phyloP scores from a whole-genome alignment of 2,888 invertebrate species.

The Apamea sordens region DNA sequence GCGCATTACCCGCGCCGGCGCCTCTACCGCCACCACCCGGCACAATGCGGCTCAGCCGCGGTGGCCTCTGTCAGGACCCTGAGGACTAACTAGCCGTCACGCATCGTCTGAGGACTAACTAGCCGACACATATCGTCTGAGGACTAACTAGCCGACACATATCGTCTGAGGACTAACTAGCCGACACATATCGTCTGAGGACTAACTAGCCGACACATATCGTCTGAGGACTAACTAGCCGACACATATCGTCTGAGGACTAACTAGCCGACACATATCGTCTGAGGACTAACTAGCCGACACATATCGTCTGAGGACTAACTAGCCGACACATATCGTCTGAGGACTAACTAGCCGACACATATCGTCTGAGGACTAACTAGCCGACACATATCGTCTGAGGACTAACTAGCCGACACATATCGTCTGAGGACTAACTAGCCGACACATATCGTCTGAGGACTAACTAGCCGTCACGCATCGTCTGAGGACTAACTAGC shows the following conservation, averaged over 20 bases:
- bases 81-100: too few species aligned
- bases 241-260: not conserved
- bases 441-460: too few species aligned
- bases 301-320: not conserved
- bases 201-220: too few species aligned
- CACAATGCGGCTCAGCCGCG: constrained; percentile 1
- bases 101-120: not conserved
- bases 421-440: not conserved
- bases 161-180: not conserved
- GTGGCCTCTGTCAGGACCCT: not conserved
- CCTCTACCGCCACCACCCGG: constrained; percentile 20
- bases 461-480: not conserved
- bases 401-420: not conserved
- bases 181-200: not conserved
- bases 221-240: not conserved
- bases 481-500: not conserved
- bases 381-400: too few species aligned
- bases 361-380: not conserved
- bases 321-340: too few species aligned
- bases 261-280: too few species aligned
- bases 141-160: too few species aligned
- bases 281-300: not conserved
- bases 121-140: not conserved
- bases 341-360: not conserved
- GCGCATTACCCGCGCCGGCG: constrained; percentile 37